Evolutionary conservation across 1,140 invertebrate species (phyloP), one percentile per base, ranked within the genome.

Genomic region (Drosophila punjabiensis): DNA sequence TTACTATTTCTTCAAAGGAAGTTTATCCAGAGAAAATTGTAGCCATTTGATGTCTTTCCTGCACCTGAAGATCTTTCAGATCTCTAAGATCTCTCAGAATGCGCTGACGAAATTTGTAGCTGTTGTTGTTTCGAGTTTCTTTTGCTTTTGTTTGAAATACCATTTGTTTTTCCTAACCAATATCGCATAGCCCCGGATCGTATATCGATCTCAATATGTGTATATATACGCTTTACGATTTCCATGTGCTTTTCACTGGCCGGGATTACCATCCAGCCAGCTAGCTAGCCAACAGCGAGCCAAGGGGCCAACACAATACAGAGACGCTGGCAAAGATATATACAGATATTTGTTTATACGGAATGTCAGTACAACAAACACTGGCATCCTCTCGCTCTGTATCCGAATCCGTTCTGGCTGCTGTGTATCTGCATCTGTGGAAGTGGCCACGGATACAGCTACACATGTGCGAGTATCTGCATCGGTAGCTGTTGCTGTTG

Each of bases 281-380:
- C 24, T 3, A 50, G 43, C 28, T 18, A 63, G 60, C 41, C 41
- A 28, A 28, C 7, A 69, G 45, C 59, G 11, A 63, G 35, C 58
- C 67, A 69, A 77, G 78, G 52, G 79, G 73, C 60, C 71, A 79
- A 83, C 71, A 80, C 71, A 80, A 83, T 61, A 76, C 41, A 20
- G 28, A 35, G 33, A 45, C 35, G 33, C 43, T 37, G 30, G n/a
- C 35, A 28, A 59, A 47, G 59, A 59, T 79, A 56, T 61, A 73
- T 55, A 48, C 58, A 79, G 45, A 79, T 79, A 79, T 79, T 79
- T 88, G 78, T 88, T 83, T 88, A 81, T 88, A 81, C 53, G 50
- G 85, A 85, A 82, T 69, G 82, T 70, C 82, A 81, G 79, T 86
- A 76, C 69, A 79, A 62, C 74, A 85, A 88, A 61, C 76, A 79